A percentile compares a stretch with the other conserved stretches of the same genome.
These are phyloP conservation scores for Grammomys dolichurus DNA, from an alignment of 2,113 vertebrate genomes.

Conservation along the genomic window DNA sequence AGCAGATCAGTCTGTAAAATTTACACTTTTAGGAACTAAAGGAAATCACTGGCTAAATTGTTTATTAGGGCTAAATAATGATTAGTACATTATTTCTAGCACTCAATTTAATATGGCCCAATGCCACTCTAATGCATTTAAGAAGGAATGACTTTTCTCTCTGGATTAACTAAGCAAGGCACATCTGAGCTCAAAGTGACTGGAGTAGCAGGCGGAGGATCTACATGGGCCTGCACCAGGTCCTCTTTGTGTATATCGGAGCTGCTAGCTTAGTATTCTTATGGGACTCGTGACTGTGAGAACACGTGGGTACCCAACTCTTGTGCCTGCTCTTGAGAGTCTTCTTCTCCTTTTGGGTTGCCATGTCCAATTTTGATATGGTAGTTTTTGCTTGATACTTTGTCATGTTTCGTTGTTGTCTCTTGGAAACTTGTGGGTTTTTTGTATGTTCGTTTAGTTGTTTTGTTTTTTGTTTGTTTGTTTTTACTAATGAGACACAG, in stretches of 20 bases:
- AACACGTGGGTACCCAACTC: neutral
- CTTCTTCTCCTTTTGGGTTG: neutral
- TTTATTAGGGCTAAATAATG: neutral
- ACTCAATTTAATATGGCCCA: neutral
- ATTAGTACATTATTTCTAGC: neutral
- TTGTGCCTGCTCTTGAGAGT: neutral
- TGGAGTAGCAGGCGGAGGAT: too few species aligned
- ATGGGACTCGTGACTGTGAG: neutral
- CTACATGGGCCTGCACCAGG: neutral
- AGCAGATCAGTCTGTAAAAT: neutral
- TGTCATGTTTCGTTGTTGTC: neutral
- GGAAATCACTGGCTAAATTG: neutral
- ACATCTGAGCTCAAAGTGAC: neutral
- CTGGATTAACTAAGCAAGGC: neutral
- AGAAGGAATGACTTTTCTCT: neutral
- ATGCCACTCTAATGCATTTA: neutral
- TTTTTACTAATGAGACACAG: neutral
- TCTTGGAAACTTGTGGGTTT: neutral
- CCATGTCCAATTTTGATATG: neutral
- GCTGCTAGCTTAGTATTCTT: neutral
- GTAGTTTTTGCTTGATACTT: neutral
- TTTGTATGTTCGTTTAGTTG: neutral
- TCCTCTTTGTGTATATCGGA: too few species aligned
- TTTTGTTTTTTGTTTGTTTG: neutral
- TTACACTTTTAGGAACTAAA: neutral